Percentiles rank a stretch among this genome's conserved stretches.
phyloP scores from a whole-genome alignment of 2,113 vertebrate species.

The Onychostoma macrolepis region DNA sequence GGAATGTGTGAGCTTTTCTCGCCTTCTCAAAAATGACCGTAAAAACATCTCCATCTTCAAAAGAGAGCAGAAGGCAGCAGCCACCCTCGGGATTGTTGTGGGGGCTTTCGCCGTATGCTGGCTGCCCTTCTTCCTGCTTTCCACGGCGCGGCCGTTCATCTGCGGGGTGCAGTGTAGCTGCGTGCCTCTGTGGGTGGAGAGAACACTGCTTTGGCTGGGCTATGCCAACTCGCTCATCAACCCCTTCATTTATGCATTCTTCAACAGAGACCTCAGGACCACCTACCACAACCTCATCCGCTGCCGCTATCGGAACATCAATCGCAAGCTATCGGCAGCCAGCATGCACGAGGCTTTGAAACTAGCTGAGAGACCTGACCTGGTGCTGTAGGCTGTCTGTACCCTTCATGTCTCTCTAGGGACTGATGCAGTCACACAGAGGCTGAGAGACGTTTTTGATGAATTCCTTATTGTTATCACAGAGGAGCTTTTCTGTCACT shows the following conservation, averaged over 20 bases:
- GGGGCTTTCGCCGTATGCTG: conserved; percentile 86
- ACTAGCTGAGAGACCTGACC: conserved; percentile 81
- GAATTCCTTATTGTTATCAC: conserved; percentile 20
- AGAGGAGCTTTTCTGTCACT: conserved; percentile 1
- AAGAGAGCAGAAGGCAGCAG: conserved; percentile 86
- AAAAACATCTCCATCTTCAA: conserved; percentile 89
- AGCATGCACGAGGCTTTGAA: conserved; percentile 87
- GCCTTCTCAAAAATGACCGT: conserved; percentile 78
- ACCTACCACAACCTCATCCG: conserved; percentile 85
- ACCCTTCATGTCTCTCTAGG: neutral
- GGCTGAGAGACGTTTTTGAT: conserved; percentile 4
- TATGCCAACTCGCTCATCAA: conserved; percentile 89
- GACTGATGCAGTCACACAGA: neutral
- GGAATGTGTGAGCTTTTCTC: conserved; percentile 82
- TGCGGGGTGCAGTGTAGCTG: conserved; percentile 84
- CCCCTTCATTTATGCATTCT: conserved; percentile 89
- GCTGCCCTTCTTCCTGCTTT: conserved; percentile 87
- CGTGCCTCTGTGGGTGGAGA: conserved; percentile 84
- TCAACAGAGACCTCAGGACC: conserved; percentile 88
- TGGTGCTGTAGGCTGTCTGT: conserved; percentile 73
- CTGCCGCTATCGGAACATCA: conserved; percentile 87
- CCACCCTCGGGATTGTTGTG: conserved; percentile 86
- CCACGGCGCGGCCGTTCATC: conserved; percentile 84
- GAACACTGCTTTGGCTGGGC: conserved; percentile 85
- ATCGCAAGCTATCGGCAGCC: conserved; percentile 84